Evolutionary conservation across 2,113 vertebrate genomes (phyloP), one percentile per base, ranked within the genome.

Genomic region (Thamnophis sirtalis): DNA sequence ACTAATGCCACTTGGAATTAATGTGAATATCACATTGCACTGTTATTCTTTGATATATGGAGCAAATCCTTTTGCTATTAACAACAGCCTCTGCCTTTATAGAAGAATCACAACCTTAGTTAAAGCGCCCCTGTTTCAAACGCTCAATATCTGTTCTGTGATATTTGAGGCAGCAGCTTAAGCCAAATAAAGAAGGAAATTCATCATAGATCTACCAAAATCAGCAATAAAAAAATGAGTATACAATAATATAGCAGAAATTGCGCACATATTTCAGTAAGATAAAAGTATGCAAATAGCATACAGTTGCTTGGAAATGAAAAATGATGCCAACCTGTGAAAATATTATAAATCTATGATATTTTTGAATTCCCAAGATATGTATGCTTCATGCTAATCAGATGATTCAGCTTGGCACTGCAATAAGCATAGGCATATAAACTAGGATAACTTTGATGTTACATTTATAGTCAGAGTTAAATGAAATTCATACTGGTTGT

Each of bases 231-330:
- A 84, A 43, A 17, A 56, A 2, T 5, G 68, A 63, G n/a, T 91
- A 4, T 21, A 91, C 92, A 92, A 91, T 90, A 93, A 90, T 54
- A 95, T 53, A 93, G 93, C 94, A 94, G 95, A n/a, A 94, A 95
- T 90, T 90, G 55, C 86, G 91, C 93, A 86, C 85, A 90, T 87
- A 85, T 93, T 80, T 96, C 1, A 0, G 49, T 68, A 50, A 93
- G 38, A 88, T 33, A 94, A 92, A 55, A 95, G 88, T 96, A 96
- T 94, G 96, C 93, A 93, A 96, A 96, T 93, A 84, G 28, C 50
- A 94, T 92, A 92, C 73, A 94, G 92, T 94, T 95, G 91, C 92
- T 93, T 95, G 63, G 92, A 95, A 91, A 96, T 93, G 89, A 96
- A 96, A 92, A 90, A 84, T n/a, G 63, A 96, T 68, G 7, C 0